Conservation (phyloP, 1,140 invertebrate genomes). For the Heterodera carotae region DNA sequence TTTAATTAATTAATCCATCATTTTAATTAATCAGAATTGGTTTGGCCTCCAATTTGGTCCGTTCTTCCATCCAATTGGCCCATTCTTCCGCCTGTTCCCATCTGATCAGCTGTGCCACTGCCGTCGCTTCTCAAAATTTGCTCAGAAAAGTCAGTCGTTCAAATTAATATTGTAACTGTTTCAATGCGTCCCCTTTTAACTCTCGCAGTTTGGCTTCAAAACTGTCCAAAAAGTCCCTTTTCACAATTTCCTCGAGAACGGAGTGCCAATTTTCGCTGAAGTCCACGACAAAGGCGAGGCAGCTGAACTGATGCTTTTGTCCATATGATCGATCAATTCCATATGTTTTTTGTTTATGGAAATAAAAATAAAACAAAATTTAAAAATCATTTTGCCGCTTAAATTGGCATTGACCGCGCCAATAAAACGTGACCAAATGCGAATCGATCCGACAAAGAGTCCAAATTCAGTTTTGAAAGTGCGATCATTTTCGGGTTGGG, state of each 20-base stretch:
- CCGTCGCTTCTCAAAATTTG: constrained; percentile 25
- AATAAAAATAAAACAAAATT: neutral
- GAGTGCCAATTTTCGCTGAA: constrained; percentile 13
- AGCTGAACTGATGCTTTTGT: constrained; percentile 23
- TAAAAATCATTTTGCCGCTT: no score
- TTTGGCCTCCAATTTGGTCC: constrained; percentile 16
- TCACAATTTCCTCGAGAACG: constrained; percentile 16
- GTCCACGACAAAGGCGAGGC: constrained; percentile 22
- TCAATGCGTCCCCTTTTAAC: neutral
- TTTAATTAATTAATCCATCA: no score
- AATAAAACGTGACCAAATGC: neutral
- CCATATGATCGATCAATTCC: neutral
- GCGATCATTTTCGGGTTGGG: neutral
- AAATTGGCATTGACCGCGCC: neutral
- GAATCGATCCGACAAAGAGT: neutral
- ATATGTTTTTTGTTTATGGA: neutral
- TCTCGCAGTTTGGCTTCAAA: constrained; percentile 19
- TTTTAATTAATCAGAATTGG: constrained; percentile 2
- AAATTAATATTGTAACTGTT: no score
- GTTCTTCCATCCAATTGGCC: constrained; percentile 4
- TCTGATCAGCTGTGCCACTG: constrained; percentile 13
- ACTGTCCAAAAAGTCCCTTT: constrained; percentile 10
- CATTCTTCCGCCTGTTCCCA: neutral
- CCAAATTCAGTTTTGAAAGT: no score
- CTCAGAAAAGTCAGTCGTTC: constrained; percentile 16